Base-by-base conservation (phyloP, 2,113 vertebrate species). In the Strix uralensis region DNA sequence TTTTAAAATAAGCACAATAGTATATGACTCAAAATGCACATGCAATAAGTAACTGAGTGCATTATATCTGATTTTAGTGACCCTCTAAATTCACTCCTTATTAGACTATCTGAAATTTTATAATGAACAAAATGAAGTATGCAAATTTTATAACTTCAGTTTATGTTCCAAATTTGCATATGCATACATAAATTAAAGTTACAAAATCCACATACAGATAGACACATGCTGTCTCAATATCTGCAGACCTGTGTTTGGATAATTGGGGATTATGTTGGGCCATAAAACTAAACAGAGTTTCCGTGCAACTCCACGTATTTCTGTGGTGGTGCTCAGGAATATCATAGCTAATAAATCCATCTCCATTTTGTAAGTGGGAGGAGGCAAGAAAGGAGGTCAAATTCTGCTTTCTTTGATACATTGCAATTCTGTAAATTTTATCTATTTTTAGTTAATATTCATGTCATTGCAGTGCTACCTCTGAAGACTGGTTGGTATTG, bases 21-120 rank as follows among this genome's bases (percentile, higher is more conserved):
- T 54, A 81, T 59, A 59, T 46, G 46, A 66, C 34, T 97, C 27
- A 30, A 86, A 82, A 58, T 54, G 27, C 54, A 73, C n/a, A 26
- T 20, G 15, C 16, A 81, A 8, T 55, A 70, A 47, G 29, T 51
- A 92, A 67, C 38, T 63, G 34, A 7, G 5, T 79, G 27, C 9
- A 65, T 91, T 86, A 89, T 94, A n/a, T 63, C 55, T 79, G 57
- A 46, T 67, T 89, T 89, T 93, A 89, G 66, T 25, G 73, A 90
- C 65, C 30, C 22, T 92, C 46, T 46, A 44, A 93, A 57, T 90
- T 92, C 13, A 58, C 2, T 69, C 77, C 42, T 73, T 67, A 29
- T 52, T 84, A 62, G 40, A 73, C 10, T 13, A 58, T 27, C 46
- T 81, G 90, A 26, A 66, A 42, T 40, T 87, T 27, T 80, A 30